A percentile compares a stretch with the other conserved stretches of the same genome.
Evolutionary conservation across 2,888 invertebrate species (phyloP).

Genomic region (Bursaphelenchus okinawaensis): DNA sequence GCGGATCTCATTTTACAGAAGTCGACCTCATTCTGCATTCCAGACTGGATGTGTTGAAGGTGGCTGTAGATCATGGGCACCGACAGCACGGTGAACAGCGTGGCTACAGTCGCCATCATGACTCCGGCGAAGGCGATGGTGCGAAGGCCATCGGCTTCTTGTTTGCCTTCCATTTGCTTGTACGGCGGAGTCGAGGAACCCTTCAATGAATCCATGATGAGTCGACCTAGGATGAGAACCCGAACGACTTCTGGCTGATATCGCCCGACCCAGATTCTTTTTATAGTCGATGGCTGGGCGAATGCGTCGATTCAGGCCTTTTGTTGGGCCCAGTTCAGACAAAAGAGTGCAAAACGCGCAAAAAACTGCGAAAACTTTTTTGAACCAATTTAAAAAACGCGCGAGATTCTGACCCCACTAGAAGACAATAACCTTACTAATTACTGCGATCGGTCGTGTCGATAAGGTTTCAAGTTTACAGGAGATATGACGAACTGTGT

Average conservation of each 20-base stretch:
- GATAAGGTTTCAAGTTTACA: not conserved
- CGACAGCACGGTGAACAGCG: constrained; percentile 38
- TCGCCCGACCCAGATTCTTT: not conserved
- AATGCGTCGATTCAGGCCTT: not conserved
- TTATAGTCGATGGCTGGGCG: not conserved
- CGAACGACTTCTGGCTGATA: not conserved
- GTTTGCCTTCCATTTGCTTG: constrained; percentile 4
- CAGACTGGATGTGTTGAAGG: constrained; percentile 48
- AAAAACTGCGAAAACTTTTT: not conserved
- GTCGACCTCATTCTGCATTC: constrained; percentile 45
- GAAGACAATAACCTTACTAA: not conserved
- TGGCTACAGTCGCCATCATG: constrained; percentile 38
- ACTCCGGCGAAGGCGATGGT: constrained; percentile 42
- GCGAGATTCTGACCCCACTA: not conserved
- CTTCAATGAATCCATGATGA: not conserved
- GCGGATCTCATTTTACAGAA: constrained; percentile 42
- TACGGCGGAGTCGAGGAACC: not conserved
- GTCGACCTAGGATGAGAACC: not conserved
- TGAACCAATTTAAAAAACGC: not conserved
- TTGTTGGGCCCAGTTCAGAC: not conserved
- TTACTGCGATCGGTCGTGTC: not conserved
- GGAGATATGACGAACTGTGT: no score
- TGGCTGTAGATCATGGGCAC: constrained; percentile 48
- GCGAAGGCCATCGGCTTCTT: constrained; percentile 27
- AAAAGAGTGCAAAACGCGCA: not conserved